These are phyloP conservation scores for Tauraco hartlaubi DNA, from an alignment of 2,797 vertebrate genomes.

Conservation along the genomic window DNA sequence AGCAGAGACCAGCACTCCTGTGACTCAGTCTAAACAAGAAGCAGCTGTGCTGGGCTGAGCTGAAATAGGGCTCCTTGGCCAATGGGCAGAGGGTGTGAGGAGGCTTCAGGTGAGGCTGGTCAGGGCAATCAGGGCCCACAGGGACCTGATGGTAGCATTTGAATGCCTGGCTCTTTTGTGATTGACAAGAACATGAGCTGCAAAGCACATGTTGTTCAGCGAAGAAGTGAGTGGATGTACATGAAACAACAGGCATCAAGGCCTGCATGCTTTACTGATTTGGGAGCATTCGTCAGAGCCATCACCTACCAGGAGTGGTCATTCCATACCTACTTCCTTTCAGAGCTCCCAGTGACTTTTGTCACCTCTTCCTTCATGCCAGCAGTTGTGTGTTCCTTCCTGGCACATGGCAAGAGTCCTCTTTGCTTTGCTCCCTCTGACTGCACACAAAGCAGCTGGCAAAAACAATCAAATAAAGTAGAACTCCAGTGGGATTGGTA, in stretches of 20 bases:
- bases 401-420: not conserved
- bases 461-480: not conserved
- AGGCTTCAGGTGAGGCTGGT: not conserved
- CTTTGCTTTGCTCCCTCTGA: not conserved
- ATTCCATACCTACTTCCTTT: not conserved
- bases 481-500: not conserved
- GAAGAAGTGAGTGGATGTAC: not conserved
- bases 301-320: not conserved
- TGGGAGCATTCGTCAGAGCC: not conserved
- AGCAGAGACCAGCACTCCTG: accelerated
- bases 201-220: not conserved
- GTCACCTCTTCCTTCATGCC: not conserved
- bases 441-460: not conserved
- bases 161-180: not conserved
- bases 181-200: not conserved
- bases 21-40: accelerated
- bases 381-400: not conserved
- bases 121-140: not conserved
- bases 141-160: not conserved
- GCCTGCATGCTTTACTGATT: not conserved
- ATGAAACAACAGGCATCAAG: not conserved
- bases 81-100: not conserved
- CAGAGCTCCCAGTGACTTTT: not conserved
- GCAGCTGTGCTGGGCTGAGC: not conserved
- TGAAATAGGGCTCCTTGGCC: not conserved